Base-by-base conservation (phyloP, 2,888 invertebrate genomes). In the Hemithea aestivaria region DNA sequence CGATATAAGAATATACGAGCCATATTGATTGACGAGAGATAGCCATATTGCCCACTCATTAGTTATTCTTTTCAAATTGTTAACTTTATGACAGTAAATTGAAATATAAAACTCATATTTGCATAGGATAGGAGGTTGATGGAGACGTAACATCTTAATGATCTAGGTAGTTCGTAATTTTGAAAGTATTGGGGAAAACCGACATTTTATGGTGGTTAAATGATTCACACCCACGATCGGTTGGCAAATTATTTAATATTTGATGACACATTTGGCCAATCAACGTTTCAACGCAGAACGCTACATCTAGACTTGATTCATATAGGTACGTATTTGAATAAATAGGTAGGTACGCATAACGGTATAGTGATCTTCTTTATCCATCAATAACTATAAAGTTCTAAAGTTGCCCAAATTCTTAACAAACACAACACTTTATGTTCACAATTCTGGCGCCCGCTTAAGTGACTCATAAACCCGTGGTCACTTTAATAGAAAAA, bases 21-120 rank as follows among this genome's bases (percentile, higher is more conserved):
- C 72, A 70, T 72, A 29, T 69, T 79, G 72, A 75, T 71, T 73
- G 68, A 67, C 65, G 37, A 61, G 52, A 55, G 54, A 62, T 64
- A 69, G 68, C 62, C 62, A 55, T 53, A 62, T 64, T 68, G 68
- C 62, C 62, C 62, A 57, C 49, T 53, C 42, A 61, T 56, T 60
- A 50, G 42, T n/a, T n/a, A n/a, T 38, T 52, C 45, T 57, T 48
- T 52, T 54, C 24, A 47, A 54, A 62, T 58, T 58, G 57, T 65
- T 62, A 64, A 58, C 35, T 62, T 67, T 66, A 68, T 48, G 60
- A 58, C 48, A 51, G 41, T 50, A 59, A 68, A 65, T 65, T 59
- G 57, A 61, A 54, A 57, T 54, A 56, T 56, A 56, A 54, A 57
- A 54, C 45, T 51, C 45, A 52, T 42, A 55, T 58, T 63, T 62